Percentiles rank a stretch among this genome's conserved stretches.
Conservation (phyloP, 2,113 vertebrate species). For the Globicephala melas region DNA sequence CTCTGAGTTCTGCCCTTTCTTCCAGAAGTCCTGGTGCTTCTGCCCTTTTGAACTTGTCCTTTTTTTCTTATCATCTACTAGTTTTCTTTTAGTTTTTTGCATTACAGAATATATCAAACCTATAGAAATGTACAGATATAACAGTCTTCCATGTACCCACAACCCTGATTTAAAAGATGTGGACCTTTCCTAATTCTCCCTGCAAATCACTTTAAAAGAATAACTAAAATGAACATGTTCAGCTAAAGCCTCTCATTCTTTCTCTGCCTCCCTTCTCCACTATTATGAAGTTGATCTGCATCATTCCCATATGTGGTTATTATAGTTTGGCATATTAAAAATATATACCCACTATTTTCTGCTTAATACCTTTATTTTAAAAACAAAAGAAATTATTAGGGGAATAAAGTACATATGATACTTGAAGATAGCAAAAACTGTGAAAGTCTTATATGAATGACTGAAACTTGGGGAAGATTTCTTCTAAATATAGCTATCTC, state of each 20-base stretch:
- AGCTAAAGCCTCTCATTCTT: background rate
- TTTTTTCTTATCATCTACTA: background rate
- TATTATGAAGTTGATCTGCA: background rate
- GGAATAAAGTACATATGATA: background rate
- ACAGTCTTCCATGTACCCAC: background rate
- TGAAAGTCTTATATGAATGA: background rate
- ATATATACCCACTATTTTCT: background rate
- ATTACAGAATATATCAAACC: background rate
- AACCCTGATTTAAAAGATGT: background rate
- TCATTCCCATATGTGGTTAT: background rate
- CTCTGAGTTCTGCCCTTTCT: background rate
- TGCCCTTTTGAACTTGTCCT: background rate
- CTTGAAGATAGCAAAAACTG: background rate
- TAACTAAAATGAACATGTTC: background rate
- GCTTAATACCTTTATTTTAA: background rate
- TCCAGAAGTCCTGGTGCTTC: background rate
- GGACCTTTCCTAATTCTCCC: background rate
- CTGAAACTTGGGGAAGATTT: background rate
- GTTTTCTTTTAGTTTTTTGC: background rate
- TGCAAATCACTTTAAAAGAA: background rate
- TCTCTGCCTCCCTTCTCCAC: background rate
- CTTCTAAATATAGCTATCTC: background rate
- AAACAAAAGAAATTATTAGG: background rate
- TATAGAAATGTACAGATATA: background rate
- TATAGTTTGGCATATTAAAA: background rate